Base-by-base conservation (phyloP, 2,888 invertebrate genomes). In the Melieria omissa region DNA sequence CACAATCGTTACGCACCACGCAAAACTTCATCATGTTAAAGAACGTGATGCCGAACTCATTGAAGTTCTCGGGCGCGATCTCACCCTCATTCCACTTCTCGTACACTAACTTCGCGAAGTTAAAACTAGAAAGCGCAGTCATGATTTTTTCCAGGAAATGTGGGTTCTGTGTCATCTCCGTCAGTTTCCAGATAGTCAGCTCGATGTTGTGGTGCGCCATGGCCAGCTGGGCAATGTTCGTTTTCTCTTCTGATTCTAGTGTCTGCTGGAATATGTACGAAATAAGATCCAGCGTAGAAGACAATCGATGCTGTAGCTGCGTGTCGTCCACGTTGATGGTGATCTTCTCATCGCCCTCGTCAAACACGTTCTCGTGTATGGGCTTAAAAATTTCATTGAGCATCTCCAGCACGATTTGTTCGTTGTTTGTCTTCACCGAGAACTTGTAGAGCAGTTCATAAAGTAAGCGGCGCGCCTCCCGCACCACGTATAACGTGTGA, bases 401-500 rank as follows among this genome's bases (percentile, higher is more conserved):
- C 7, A 93, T 88, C 73, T 89, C 86, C 71, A 88, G 87, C 16
- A 91, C 89, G 52, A 90, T 88, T 12, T 84, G 81, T 77, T 91
- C 89, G 52, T 89, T 85, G 65, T 89, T 88, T 8, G 81, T 77
- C 71, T 85, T 83, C 3, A 82, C 81, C 29, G 84, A 84, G 52
- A 80, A 85, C 82, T 88, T 89, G 86, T 90, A 89, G 0, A 92
- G 80, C 69, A 93, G 88, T 72, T 88, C 88, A 16, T 89, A 89
- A 16, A 93, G 86, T 78, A 94, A 91, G 72, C 89, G 89, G 69
- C 91, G 90, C 7, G 91, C 90, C 81, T 92, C 91, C 54, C 91
- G 88, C 0, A 91, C 89, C 9, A 94, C 90, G 80, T 93, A 94
- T 55, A 94, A 88, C 0, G 94, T 94, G 73, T 91, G 90, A 83